phyloP scores from a whole-genome alignment of 2,113 vertebrate genomes.

The Garra rufa region DNA sequence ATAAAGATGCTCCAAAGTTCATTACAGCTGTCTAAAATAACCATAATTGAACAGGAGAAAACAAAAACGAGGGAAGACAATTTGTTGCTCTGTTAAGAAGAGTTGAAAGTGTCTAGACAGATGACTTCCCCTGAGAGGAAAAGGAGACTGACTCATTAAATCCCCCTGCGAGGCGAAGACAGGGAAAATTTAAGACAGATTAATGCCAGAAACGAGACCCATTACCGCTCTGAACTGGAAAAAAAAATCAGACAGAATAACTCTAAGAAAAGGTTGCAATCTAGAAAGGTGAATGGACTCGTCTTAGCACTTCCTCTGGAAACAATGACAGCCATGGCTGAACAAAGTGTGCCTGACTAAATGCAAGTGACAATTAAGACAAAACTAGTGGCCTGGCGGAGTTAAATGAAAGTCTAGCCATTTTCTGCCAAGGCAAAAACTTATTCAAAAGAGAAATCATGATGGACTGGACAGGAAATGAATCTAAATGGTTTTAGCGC shows the following conservation, averaged over 20 bases:
- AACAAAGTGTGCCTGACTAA: conserved; percentile 41
- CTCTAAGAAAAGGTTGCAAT: conserved; percentile 25
- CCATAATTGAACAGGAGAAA: conserved; percentile 26
- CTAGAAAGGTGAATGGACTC: conserved; percentile 49
- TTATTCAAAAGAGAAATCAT: conserved; percentile 37
- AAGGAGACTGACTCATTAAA: conserved; percentile 48
- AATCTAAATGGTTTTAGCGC: conserved; percentile 19
- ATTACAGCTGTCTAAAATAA: conserved; percentile 12
- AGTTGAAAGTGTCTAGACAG: conserved; percentile 47
- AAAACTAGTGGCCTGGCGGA: conserved; percentile 30
- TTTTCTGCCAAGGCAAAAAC: conserved; percentile 23
- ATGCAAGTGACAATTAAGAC: conserved; percentile 49
- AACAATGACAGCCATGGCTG: conserved; percentile 37
- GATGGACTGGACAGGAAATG: background rate
- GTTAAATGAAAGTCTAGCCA: conserved; percentile 34
- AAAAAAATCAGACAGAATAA: conserved; percentile 19
- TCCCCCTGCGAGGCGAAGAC: conserved; percentile 25
- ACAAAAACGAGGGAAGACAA: conserved; percentile 28
- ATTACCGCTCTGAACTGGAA: conserved; percentile 30
- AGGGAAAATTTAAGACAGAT: conserved; percentile 36
- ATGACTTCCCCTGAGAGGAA: conserved; percentile 32
- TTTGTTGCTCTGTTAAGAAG: conserved; percentile 46
- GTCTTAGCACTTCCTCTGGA: conserved; percentile 28
- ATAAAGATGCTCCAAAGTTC: conserved; percentile 15
- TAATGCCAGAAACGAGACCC: conserved; percentile 47